Percentiles rank a stretch among this genome's conserved stretches.
phyloP scores from a whole-genome alignment of 2,113 vertebrate species.

The Parus major region DNA sequence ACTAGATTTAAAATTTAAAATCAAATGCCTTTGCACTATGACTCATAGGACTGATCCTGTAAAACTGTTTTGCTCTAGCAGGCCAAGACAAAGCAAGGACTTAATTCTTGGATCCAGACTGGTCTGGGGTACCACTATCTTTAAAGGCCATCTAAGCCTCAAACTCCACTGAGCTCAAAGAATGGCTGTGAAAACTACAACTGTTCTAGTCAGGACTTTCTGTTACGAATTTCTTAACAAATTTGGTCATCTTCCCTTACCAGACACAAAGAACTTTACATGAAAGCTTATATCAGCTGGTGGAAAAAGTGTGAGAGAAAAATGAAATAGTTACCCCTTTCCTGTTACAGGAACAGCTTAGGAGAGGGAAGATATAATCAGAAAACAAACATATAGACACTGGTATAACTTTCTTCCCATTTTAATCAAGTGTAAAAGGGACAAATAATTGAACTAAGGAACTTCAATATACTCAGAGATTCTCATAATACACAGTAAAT shows the following conservation, averaged over 20 bases:
- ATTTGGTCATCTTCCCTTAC: neutral
- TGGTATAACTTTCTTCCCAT: neutral
- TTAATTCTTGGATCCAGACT: neutral
- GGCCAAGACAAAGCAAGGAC: neutral
- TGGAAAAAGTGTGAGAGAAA: neutral
- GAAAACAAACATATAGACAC: neutral
- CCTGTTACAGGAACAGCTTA: neutral
- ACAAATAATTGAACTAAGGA: slow-evolving; percentile 35
- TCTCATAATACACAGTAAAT: slow-evolving; percentile 54
- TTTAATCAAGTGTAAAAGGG: slow-evolving; percentile 6
- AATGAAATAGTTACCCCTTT: neutral
- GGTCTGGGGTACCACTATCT: neutral
- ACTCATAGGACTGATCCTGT: neutral
- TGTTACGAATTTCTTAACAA: neutral
- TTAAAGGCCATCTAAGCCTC: neutral
- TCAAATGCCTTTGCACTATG: neutral
- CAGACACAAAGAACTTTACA: neutral
- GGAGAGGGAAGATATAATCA: neutral
- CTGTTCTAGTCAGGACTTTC: neutral
- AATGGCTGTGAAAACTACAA: neutral
- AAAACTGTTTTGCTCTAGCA: neutral
- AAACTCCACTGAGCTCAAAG: neutral
- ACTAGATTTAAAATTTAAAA: neutral
- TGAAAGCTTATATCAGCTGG: neutral
- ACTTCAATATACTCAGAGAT: slow-evolving; percentile 22